phyloP scores from a whole-genome alignment of 2,797 vertebrate genomes.

The Varecia variegata region DNA sequence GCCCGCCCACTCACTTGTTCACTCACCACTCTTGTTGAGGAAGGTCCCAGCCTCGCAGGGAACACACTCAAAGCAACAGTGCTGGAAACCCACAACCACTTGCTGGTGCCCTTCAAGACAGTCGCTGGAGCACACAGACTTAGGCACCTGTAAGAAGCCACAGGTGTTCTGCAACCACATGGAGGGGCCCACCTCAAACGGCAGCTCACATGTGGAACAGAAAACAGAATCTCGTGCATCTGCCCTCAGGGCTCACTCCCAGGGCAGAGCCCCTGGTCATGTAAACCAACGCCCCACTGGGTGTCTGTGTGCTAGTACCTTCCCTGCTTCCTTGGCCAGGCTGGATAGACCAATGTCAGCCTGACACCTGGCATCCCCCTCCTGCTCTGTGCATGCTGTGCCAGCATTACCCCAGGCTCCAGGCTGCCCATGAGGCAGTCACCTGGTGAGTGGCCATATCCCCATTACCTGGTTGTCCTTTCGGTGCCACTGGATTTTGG shows the following conservation, averaged over 20 bases:
- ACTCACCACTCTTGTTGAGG: constrained; percentile 87
- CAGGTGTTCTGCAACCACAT: background rate
- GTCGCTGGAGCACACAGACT: constrained; percentile 75
- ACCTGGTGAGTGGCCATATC: background rate
- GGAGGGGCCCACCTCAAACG: background rate
- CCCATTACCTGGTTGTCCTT: constrained; percentile 65
- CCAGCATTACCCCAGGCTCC: no score
- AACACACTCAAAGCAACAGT: constrained; percentile 83
- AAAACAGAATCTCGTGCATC: background rate
- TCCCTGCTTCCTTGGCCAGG: background rate
- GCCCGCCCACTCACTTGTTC: background rate
- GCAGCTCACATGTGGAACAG: background rate
- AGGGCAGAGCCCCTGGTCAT: background rate
- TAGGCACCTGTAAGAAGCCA: constrained; percentile 73
- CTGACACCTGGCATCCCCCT: no score
- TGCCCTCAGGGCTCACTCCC: background rate
- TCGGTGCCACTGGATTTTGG: constrained; percentile 84
- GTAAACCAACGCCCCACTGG: fast-evolving
- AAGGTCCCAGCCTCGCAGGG: constrained; percentile 84
- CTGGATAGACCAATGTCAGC: background rate
- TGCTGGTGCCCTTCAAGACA: constrained; percentile 78
- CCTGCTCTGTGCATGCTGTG: background rate
- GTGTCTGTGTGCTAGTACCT: background rate
- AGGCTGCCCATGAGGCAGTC: background rate
- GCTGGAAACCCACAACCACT: constrained; percentile 63